phyloP scores from a whole-genome alignment of 2,113 vertebrate genomes.

The Sphaerodactylus townsendi region DNA sequence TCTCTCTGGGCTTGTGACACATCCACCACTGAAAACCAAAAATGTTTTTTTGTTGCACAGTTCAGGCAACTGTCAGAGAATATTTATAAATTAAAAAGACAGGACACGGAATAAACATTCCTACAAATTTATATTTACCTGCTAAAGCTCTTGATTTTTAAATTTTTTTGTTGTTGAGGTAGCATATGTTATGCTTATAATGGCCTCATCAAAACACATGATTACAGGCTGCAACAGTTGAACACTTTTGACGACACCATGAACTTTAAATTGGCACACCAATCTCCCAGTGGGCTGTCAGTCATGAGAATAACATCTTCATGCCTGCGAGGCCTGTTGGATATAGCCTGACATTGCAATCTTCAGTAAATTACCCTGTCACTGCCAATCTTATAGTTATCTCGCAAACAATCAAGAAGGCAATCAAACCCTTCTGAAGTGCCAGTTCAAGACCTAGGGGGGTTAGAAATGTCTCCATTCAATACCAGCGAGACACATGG shows the following conservation, averaged over 20 bases:
- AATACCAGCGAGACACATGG: constrained; percentile 43
- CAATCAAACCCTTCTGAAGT: constrained; percentile 80
- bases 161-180: constrained; percentile 49
- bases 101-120: constrained; percentile 29
- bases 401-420: constrained; percentile 82
- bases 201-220: constrained; percentile 69
- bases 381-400: constrained; percentile 81
- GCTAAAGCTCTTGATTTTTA: background rate
- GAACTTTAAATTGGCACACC: constrained; percentile 77
- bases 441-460: constrained; percentile 74
- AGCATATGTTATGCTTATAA: constrained; percentile 48
- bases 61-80: constrained; percentile 34
- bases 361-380: constrained; percentile 84
- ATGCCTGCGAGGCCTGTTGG: constrained; percentile 71
- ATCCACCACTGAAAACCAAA: background rate
- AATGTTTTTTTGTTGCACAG: constrained; percentile 13
- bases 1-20: constrained; percentile 7
- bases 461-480: constrained; percentile 67
- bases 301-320: constrained; percentile 75
- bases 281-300: constrained; percentile 76
- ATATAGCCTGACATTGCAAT: constrained; percentile 81
- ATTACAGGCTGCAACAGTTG: constrained; percentile 62
- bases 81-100: constrained; percentile 30
- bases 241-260: constrained; percentile 58
- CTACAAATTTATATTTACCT: constrained; percentile 55